phyloP scores from a whole-genome alignment of 2,113 vertebrate species.

The Strix uralensis region DNA sequence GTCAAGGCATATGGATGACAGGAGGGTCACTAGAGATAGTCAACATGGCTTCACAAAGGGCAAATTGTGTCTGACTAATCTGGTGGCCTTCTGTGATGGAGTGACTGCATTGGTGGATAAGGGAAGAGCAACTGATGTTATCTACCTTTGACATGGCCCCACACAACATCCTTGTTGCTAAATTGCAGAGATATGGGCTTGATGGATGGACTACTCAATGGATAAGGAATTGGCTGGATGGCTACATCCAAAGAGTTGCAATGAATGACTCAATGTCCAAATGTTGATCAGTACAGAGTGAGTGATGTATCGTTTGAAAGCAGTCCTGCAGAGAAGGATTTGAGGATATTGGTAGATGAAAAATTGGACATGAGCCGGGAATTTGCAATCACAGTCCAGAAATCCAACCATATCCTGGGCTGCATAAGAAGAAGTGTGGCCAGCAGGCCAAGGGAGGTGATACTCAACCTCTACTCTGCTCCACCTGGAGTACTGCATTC shows the following conservation, averaged over 20 bases:
- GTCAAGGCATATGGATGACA: too few species aligned
- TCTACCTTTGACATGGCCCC: not conserved
- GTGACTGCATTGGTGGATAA: not conserved
- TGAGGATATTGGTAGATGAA: not conserved
- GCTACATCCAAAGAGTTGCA: not conserved
- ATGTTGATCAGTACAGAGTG: not conserved
- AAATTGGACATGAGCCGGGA: not conserved
- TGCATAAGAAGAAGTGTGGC: rapidly evolving
- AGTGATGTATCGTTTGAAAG: not conserved
- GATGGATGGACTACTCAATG: not conserved
- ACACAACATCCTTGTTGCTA: not conserved
- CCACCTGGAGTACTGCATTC: not conserved
- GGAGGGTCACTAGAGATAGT: too few species aligned
- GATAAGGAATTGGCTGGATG: not conserved
- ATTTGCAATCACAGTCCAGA: not conserved
- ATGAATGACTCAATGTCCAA: not conserved
- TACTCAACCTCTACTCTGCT: not conserved
- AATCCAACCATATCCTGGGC: not conserved
- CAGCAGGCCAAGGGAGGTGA: not conserved
- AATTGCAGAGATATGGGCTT: not conserved
- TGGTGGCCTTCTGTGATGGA: not conserved
- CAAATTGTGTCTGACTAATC: not conserved
- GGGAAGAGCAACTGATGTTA: not conserved
- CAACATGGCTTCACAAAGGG: not conserved
- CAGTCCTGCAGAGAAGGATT: not conserved